Evolutionary conservation across 2,888 invertebrate species (phyloP).

Genomic region (Colostygia pectinataria): DNA sequence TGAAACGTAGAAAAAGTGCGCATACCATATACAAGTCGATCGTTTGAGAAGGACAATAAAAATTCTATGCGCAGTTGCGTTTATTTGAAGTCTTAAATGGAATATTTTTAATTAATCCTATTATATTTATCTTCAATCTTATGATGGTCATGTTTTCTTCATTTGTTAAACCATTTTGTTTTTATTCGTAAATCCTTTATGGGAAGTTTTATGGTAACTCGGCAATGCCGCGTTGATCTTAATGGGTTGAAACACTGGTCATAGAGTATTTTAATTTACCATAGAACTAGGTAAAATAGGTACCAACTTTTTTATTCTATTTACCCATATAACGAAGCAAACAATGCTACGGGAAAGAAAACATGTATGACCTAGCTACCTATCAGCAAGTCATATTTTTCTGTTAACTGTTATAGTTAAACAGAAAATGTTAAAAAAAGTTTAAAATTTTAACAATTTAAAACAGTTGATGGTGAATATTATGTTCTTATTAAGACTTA

Average conservation of each 20-base stretch:
- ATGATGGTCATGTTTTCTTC: not conserved
- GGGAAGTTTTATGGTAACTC: not conserved
- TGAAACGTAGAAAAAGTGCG: conserved; percentile 23
- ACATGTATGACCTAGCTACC: too few relatives aligned
- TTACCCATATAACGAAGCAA: too few relatives aligned
- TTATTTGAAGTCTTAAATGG: not conserved
- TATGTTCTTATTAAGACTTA: too few relatives aligned
- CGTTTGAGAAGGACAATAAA: not conserved
- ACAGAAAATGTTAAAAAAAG: too few relatives aligned
- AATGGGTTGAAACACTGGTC: not conserved
- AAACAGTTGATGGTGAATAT: too few relatives aligned
- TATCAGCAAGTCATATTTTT: too few relatives aligned
- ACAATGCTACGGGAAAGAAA: too few relatives aligned
- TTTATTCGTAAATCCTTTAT: conserved; percentile 1
- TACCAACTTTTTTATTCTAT: too few relatives aligned
- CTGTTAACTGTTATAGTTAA: too few relatives aligned
- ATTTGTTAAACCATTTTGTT: not conserved
- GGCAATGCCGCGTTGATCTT: not conserved
- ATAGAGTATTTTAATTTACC: not conserved
- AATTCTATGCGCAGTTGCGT: conserved; percentile 1
- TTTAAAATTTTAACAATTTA: too few relatives aligned
- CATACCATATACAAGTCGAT: not conserved
- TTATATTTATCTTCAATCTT: conserved; percentile 8
- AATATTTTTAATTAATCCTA: conserved; percentile 8
- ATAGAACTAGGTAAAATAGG: too few relatives aligned